These are phyloP conservation scores for Lutraria rhynchaena DNA, from an alignment of 1,140 invertebrate species.

Conservation along the genomic window DNA sequence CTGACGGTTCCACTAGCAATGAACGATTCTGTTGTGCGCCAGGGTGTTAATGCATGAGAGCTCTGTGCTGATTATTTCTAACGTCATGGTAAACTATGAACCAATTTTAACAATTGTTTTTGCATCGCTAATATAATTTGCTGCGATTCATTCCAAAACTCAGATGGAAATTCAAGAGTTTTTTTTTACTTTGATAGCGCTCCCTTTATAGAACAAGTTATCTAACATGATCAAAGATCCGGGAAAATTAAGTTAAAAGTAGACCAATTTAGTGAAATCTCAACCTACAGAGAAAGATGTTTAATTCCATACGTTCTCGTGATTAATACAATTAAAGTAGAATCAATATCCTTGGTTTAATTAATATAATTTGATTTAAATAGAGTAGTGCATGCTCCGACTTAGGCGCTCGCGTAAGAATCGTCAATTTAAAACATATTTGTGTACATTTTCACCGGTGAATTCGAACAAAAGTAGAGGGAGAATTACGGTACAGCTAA, in stretches of 20 bases:
- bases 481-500: constrained; percentile 40
- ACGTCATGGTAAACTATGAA: no score
- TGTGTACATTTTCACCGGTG: constrained; percentile 41
- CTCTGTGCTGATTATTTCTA: no score
- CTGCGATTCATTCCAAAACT: no score
- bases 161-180: no score
- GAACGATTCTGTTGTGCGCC: no score
- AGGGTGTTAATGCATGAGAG: no score
- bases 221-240: constrained; percentile 10
- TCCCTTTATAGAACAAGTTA: neutral
- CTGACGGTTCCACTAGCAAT: no score
- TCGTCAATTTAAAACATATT: constrained; percentile 55
- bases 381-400: constrained; percentile 21
- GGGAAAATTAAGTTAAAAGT: constrained; percentile 41
- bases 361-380: constrained; percentile 60
- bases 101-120: no score
- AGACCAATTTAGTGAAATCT: constrained; percentile 49
- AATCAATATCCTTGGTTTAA: constrained; percentile 61
- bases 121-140: no score
- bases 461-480: constrained; percentile 27
- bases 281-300: constrained; percentile 32
- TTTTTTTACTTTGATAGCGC: no score
- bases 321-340: constrained; percentile 54
- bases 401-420: constrained; percentile 14
- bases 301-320: constrained; percentile 44